Base-by-base conservation (phyloP, 2,797 vertebrate species). In the Tauraco hartlaubi region DNA sequence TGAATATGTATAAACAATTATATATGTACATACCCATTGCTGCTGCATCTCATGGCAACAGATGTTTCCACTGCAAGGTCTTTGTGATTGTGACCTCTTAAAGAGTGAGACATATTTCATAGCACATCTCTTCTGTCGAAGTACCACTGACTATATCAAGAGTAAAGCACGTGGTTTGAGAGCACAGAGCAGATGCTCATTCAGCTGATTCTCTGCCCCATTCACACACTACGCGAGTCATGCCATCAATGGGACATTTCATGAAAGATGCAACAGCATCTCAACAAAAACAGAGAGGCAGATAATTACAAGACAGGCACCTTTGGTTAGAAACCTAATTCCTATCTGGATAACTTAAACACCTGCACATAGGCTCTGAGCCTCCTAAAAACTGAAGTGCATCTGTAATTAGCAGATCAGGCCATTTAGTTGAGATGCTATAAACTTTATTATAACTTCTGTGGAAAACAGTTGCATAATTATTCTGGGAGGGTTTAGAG, bases 141-240 rank as follows among this genome's bases (percentile, higher is more conserved):
- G n/a, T 26, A 14, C n/a, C 43, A 16, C 39, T 39, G 48, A 33
- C n/a, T 6, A 1, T 3, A 17, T 6, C 7, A 5, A 63, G 48
- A 17, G 5, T 35, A 21, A 51, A 62, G 44, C 48, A 44, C 26
- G 1, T 2, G 12, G 23, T 31, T 15, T 0, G 1, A 66, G 33
- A 79, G 25, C 19, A 28, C 43, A 16, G 39, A 69, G 66, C n/a
- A 78, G 66, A 49, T 4, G 6, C 21, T 23, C 51, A 6, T 3
- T 21, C 41, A 64, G 14, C 33, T 9, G 15, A 56, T 29, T 35
- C 63, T 71, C 61, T n/a, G 39, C 33, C 26, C 9, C 9, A 2
- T 39, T 29, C 52, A 39, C 7, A 1, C 2, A 3, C 11, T 43
- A 7, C 7, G 14, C 15, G 37, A 35, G 7, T n/a, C 2, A 0